Percentiles rank a stretch among this genome's conserved stretches.
Conservation (phyloP, 2,888 invertebrate genomes). For the Podotricha telesiphe region DNA sequence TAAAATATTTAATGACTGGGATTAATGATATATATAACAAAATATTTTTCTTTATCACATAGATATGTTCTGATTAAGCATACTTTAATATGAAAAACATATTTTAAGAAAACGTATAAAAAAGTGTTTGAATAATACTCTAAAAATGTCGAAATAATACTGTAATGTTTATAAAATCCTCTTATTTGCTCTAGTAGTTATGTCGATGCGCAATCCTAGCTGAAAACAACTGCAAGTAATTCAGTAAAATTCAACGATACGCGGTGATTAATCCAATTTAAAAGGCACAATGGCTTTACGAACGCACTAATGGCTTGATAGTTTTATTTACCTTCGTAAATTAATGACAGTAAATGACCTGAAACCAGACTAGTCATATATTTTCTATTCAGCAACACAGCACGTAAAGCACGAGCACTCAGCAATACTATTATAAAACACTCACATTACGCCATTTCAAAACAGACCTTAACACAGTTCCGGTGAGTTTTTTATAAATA, state of each 20-base stretch:
- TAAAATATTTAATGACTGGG: too few species aligned
- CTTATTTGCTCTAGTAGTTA: not conserved
- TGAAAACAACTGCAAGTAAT: constrained; percentile 13
- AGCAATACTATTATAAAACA: constrained; percentile 50
- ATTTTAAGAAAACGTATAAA: too few species aligned
- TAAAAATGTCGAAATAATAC: too few species aligned
- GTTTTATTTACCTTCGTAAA: not conserved
- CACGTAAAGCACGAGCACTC: constrained; percentile 43
- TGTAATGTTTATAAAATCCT: not conserved
- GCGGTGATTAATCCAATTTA: constrained; percentile 10
- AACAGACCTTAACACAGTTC: constrained; percentile 26
- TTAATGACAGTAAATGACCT: constrained; percentile 39
- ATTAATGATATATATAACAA: too few species aligned
- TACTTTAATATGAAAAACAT: too few species aligned
- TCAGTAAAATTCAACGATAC: constrained; percentile 4
- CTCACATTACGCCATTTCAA: constrained; percentile 38
- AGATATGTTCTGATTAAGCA: not conserved
- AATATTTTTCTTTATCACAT: too few species aligned
- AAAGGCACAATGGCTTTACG: constrained; percentile 12
- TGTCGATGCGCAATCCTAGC: constrained; percentile 3
- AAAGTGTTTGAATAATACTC: too few species aligned
- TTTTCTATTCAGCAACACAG: constrained; percentile 32
- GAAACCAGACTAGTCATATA: constrained; percentile 8
- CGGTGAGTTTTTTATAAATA: constrained; percentile 10
- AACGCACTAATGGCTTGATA: not conserved